Percentiles rank a stretch among this genome's conserved stretches.
Evolutionary conservation across 2,797 vertebrate genomes (phyloP).

Genomic region (Schizopygopsis malacanthus): DNA sequence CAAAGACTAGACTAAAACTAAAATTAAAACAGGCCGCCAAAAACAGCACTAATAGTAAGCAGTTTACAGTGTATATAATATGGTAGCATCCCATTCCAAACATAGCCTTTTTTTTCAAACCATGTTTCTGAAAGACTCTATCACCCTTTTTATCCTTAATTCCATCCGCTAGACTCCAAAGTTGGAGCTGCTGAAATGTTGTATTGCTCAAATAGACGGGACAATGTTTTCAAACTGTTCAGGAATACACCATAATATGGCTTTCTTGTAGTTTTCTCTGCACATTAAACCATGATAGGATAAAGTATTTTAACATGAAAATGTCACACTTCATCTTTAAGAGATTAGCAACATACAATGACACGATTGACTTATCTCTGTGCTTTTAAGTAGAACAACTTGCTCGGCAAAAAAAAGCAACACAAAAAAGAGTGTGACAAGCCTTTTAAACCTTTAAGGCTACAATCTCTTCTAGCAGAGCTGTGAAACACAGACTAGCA

Average conservation of each 20-base stretch:
- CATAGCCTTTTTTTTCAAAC: not conserved
- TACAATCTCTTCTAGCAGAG: conserved; percentile 6
- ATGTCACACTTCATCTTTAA: not conserved
- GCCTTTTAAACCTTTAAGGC: conserved; percentile 23
- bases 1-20: no score
- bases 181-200: not conserved
- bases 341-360: not conserved
- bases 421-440: conserved; percentile 25
- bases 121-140: not conserved
- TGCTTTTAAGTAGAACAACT: conserved; percentile 42
- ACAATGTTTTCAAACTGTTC: not conserved
- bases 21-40: no score
- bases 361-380: conserved; percentile 5
- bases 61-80: not conserved
- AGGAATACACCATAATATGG: not conserved
- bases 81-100: not conserved
- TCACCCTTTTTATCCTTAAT: not conserved
- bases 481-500: conserved; percentile 28
- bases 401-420: conserved; percentile 6
- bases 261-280: not conserved
- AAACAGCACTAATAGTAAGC: no score
- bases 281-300: not conserved
- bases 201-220: not conserved
- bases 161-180: not conserved
- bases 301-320: conserved; percentile 1